phyloP scores from a whole-genome alignment of 2,113 vertebrate genomes.

The Periophthalmus modestus region DNA sequence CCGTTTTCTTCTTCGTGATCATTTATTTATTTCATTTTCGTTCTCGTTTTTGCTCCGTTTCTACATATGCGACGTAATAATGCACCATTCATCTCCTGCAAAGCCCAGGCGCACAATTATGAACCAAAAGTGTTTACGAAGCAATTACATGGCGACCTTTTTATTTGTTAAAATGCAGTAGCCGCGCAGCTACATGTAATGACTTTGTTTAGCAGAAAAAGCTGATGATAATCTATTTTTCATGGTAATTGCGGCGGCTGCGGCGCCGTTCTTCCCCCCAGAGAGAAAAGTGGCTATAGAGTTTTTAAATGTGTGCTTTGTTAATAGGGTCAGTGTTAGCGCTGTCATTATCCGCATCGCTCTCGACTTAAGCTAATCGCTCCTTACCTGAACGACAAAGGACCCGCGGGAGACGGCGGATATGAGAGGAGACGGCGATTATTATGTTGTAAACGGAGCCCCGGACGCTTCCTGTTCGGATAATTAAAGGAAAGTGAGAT shows the following conservation, averaged over 20 bases:
- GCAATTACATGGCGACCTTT: neutral
- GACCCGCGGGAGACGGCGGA: neutral
- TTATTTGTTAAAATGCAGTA: neutral
- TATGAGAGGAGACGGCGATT: constrained; percentile 5
- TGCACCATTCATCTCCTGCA: neutral
- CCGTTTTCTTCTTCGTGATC: neutral
- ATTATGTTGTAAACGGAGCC: constrained; percentile 2
- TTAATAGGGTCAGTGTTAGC: constrained; percentile 7
- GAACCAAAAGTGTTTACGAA: neutral
- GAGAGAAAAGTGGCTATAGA: neutral
- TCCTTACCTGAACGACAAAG: constrained; percentile 8
- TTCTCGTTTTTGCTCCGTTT: neutral
- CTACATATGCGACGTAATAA: neutral
- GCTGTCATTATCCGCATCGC: neutral
- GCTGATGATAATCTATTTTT: neutral
- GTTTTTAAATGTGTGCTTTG: neutral
- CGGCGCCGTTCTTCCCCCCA: neutral
- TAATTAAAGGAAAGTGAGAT: constrained; percentile 6
- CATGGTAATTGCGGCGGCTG: neutral
- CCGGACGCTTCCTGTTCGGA: neutral
- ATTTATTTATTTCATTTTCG: neutral
- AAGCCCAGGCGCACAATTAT: neutral
- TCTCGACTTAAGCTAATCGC: constrained; percentile 3
- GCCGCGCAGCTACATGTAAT: neutral
- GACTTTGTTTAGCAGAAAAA: constrained; percentile 1